These are phyloP conservation scores for Dolichoris vasculosae DNA, from an alignment of 1,140 invertebrate species.

Conservation along the genomic window DNA sequence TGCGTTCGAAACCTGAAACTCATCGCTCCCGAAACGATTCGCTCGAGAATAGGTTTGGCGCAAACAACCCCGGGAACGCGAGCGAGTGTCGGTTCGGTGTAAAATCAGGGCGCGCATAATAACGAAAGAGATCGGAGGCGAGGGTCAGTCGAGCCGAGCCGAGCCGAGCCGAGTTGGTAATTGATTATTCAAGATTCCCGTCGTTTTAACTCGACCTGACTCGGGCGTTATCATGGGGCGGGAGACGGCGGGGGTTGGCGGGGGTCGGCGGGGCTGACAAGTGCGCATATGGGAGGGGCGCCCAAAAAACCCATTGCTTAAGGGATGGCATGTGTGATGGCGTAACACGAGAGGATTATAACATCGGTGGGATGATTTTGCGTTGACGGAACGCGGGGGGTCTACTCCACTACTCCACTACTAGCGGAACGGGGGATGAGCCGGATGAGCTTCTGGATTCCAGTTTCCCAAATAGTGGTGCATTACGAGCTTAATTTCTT, in stretches of 20 bases:
- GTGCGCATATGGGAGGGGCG: conserved; percentile 47
- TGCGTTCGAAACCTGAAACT: neutral
- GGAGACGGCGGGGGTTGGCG: neutral
- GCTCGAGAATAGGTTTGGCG: neutral
- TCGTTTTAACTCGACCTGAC: conserved; percentile 30
- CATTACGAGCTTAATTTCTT: neutral
- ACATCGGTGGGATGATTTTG: conserved; percentile 73
- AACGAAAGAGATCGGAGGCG: neutral
- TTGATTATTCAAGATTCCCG: conserved; percentile 47
- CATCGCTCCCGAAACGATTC: neutral
- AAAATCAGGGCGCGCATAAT: neutral
- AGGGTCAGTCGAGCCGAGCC: neutral
- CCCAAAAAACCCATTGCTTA: conserved; percentile 40
- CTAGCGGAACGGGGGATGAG: no score
- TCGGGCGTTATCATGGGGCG: neutral
- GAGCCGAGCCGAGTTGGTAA: neutral
- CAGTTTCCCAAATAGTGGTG: neutral
- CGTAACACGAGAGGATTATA: conserved; percentile 75
- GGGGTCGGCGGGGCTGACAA: conserved; percentile 42
- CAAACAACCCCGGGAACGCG: neutral
- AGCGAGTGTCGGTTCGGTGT: neutral
- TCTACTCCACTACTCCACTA: no score
- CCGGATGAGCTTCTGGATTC: neutral
- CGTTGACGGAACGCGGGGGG: conserved; percentile 23
- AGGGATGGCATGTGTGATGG: conserved; percentile 65